phyloP scores from a whole-genome alignment of 1,140 invertebrate species.

The Camponotus vicinus region DNA sequence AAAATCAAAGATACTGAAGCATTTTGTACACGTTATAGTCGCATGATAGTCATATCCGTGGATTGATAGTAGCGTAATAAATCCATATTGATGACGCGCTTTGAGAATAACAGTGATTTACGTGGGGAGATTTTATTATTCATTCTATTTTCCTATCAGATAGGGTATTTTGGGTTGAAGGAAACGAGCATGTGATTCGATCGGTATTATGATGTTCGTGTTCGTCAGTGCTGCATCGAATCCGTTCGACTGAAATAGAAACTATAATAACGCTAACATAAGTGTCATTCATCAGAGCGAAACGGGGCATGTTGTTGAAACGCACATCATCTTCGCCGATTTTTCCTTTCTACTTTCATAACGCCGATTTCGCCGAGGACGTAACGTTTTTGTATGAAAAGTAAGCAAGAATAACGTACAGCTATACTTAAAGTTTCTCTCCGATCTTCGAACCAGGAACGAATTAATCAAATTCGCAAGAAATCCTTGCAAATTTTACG shows the following conservation, averaged over 20 bases:
- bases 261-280: not conserved
- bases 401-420: not conserved
- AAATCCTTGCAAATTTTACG: not conserved
- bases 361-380: conserved; percentile 33
- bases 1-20: conserved; percentile 17
- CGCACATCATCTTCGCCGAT: not conserved
- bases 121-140: not conserved
- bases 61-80: conserved; percentile 35
- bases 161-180: conserved; percentile 11
- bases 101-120: conserved; percentile 38
- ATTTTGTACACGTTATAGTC: conserved; percentile 6
- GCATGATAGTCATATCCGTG: not conserved
- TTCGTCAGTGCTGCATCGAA: not conserved
- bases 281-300: conserved; percentile 13
- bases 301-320: conserved; percentile 1
- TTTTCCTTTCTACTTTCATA: conserved; percentile 31
- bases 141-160: not conserved
- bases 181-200: conserved; percentile 21
- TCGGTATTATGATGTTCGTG: conserved; percentile 9
- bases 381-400: conserved; percentile 1
- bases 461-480: conserved; percentile 25
- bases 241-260: conserved; percentile 16
- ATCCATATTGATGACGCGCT: conserved; percentile 35
- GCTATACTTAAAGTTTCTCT: conserved; percentile 12
- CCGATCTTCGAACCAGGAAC: conserved; percentile 22